These are phyloP conservation scores for Chaenogobius annularis DNA, from an alignment of 2,113 vertebrate genomes.

Conservation along the genomic window DNA sequence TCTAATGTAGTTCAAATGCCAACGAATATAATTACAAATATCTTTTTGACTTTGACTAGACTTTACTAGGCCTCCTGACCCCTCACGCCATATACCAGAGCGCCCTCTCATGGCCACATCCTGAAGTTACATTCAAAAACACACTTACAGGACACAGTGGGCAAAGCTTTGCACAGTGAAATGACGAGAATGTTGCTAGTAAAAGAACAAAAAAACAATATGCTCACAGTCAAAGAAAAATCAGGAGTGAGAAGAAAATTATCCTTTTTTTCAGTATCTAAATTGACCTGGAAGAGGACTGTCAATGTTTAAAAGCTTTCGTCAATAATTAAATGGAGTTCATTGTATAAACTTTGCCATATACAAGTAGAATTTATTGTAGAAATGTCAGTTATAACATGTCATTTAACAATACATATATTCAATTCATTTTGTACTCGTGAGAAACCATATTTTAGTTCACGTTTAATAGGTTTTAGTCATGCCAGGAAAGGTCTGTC, in stretches of 20 bases:
- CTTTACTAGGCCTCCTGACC: neutral
- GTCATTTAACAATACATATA: too few relatives aligned
- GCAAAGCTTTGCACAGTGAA: conserved; percentile 24
- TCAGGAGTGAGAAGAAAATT: neutral
- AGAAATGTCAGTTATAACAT: too few relatives aligned
- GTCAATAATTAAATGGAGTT: neutral
- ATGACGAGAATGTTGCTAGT: conserved; percentile 2
- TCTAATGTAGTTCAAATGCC: neutral
- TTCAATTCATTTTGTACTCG: too few relatives aligned
- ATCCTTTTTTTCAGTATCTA: neutral
- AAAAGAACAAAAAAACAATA: neutral
- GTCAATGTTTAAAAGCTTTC: neutral
- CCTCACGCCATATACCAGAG: conserved; percentile 29
- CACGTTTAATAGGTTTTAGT: too few relatives aligned
- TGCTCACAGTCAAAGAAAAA: conserved; percentile 13
- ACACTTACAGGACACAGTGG: neutral
- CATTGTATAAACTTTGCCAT: too few relatives aligned
- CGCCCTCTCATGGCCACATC: conserved; percentile 51
- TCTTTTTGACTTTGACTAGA: neutral
- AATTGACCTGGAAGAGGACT: neutral
- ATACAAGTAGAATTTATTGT: too few relatives aligned
- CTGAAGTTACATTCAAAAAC: conserved; percentile 9
- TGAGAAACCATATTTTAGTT: too few relatives aligned
- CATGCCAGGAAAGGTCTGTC: too few relatives aligned
- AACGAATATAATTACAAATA: neutral